Percentiles rank a stretch among this genome's conserved stretches.
phyloP scores from a whole-genome alignment of 2,888 invertebrate species.

The Drosophila prolongata region DNA sequence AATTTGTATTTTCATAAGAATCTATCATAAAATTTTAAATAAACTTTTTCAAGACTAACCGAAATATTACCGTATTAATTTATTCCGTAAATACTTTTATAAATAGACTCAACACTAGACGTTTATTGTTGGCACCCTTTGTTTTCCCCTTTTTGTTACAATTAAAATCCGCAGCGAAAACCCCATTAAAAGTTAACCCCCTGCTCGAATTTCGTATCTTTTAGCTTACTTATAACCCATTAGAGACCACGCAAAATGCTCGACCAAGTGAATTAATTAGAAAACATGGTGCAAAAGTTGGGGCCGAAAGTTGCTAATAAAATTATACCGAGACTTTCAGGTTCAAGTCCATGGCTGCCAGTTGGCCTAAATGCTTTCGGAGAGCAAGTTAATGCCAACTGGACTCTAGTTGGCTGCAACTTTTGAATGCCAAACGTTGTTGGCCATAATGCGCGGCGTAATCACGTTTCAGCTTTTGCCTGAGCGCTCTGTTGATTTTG shows the following conservation, averaged over 20 bases:
- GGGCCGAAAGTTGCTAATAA: slow-evolving; percentile 34
- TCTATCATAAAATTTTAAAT: no score
- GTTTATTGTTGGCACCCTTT: background rate
- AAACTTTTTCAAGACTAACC: background rate
- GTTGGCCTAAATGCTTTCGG: slow-evolving; percentile 28
- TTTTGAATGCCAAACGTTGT: slow-evolving; percentile 32
- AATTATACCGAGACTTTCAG: slow-evolving; percentile 41
- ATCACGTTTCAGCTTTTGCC: slow-evolving; percentile 57
- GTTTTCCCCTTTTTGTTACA: slow-evolving; percentile 8
- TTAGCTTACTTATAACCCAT: slow-evolving; percentile 24
- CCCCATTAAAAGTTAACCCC: slow-evolving; percentile 45
- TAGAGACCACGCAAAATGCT: slow-evolving; percentile 28
- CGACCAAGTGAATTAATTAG: slow-evolving; percentile 38
- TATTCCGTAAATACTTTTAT: background rate
- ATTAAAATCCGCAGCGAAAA: slow-evolving; percentile 20
- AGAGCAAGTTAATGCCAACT: slow-evolving; percentile 19
- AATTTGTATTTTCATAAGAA: no score
- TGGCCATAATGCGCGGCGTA: slow-evolving; percentile 56
- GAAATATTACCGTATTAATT: background rate
- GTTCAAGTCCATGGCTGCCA: slow-evolving; percentile 22
- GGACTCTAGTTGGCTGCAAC: slow-evolving; percentile 28
- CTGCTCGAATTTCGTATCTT: slow-evolving; percentile 17
- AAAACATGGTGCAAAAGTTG: slow-evolving; percentile 18
- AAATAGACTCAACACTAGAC: background rate
- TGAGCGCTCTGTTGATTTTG: slow-evolving; percentile 37